Conservation (phyloP, 2,113 vertebrate genomes). For the Zosterops pallidus region DNA sequence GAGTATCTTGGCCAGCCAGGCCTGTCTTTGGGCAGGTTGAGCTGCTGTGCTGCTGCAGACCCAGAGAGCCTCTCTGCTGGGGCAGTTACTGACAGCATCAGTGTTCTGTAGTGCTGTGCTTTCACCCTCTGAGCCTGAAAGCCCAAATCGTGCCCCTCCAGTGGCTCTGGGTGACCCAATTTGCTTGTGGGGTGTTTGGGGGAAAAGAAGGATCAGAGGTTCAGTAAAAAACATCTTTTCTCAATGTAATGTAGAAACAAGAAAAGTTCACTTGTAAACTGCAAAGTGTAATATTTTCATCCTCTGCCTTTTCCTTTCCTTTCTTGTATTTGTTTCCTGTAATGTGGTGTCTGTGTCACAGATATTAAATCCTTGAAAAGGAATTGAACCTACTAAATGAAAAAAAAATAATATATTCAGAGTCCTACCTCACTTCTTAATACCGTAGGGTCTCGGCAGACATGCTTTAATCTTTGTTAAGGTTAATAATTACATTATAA, state of each 20-base stretch:
- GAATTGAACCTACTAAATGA: background rate
- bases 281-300: background rate
- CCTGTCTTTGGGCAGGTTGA: background rate
- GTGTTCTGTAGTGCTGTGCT: too few relatives aligned
- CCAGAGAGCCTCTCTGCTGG: background rate
- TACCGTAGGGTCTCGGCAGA: background rate
- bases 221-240: background rate
- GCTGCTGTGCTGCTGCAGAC: background rate
- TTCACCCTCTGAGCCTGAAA: background rate
- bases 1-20: background rate
- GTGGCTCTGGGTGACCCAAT: fast-evolving
- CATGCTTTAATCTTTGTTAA: background rate
- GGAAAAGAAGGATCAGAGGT: background rate
- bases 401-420: background rate
- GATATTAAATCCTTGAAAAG: background rate
- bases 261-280: background rate
- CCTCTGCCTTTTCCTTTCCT: background rate
- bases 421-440: background rate
- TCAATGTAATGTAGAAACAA: background rate
- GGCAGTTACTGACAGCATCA: fast-evolving
- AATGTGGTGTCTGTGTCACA: background rate
- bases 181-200: fast-evolving
- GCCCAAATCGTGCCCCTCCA: fast-evolving
- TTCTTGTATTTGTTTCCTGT: background rate
- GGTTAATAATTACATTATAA: background rate